A percentile compares a stretch with the other conserved stretches of the same genome.
Evolutionary conservation across 2,113 vertebrate genomes (phyloP).

Genomic region (Pseudonaja textilis): DNA sequence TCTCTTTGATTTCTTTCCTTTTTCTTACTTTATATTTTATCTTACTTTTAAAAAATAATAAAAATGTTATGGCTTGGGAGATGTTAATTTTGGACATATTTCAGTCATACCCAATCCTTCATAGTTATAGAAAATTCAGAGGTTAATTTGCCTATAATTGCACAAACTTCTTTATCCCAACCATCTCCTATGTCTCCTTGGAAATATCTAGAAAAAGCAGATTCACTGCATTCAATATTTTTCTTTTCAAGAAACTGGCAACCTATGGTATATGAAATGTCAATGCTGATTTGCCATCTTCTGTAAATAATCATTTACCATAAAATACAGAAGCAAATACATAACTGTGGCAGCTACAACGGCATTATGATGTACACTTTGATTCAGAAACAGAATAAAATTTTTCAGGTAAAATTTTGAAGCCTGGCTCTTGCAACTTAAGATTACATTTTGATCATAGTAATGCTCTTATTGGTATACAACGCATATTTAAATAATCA

Average conservation of each 20-base stretch:
- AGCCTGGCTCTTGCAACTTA: neutral
- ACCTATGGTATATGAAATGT: neutral
- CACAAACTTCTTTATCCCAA: no score
- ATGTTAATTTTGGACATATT: neutral
- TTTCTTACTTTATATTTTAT: neutral
- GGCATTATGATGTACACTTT: neutral
- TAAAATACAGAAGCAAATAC: neutral
- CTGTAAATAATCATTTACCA: neutral
- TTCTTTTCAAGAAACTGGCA: neutral
- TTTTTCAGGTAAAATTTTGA: neutral
- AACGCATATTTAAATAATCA: constrained; percentile 7
- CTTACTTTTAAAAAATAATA: neutral
- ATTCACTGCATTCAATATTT: neutral
- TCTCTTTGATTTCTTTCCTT: neutral
- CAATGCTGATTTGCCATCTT: neutral
- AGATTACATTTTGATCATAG: neutral
- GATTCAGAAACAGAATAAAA: neutral
- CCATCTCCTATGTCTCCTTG: neutral
- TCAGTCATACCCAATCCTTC: neutral
- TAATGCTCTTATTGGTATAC: neutral
- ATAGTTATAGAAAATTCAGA: neutral
- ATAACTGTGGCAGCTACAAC: neutral
- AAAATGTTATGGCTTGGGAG: neutral
- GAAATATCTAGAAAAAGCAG: neutral
- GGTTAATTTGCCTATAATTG: neutral